Evolutionary conservation across 2,888 invertebrate genomes (phyloP), one percentile per base, ranked within the genome.

Genomic region (Cheilosia urbana): DNA sequence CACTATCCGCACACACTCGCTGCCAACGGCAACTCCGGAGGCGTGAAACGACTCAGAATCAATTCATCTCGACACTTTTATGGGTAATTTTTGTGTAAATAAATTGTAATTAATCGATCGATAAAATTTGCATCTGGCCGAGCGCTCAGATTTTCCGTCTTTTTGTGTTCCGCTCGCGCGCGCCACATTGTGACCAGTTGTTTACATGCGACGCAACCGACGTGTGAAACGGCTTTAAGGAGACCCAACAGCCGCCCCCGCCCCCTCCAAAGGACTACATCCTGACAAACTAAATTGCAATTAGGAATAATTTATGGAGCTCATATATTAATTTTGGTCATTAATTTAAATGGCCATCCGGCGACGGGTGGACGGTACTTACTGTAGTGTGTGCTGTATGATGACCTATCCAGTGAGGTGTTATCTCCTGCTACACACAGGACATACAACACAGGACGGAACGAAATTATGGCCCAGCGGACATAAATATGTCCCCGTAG

Each of bases 101-200:
- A 85, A 85, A 85, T 85, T 85, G 85, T 85, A 85, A 85, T 85
- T 85, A 85, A 85, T 85, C 81, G 85, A 85, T 85, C 81, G 85
- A 81, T 81, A 85, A 81, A 85, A 85, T 85, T 85, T 85, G 85
- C 85, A 85, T 85, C 85, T 81, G 80, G 69, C 63, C 27, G 72
- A 30, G 21, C 53, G n/a, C 55, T 63, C 9, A 34, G 37, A 40
- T 68, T 71, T 66, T 51, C 51, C 21, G 45, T 58, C 58, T 58
- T 57, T 45, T 58, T 37, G 34, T 51, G 19, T 21, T 15, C 37
- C 40, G 11, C 19, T 19, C 34, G 9, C 15, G 9, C 5, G 17
- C 9, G 60, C 21, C 68, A 58, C 30, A 66, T 47, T 53, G 55
- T 68, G 37, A 21, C 42, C 63, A 60, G 58, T 65, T 45, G 51